Evolutionary conservation across 2,113 vertebrate species (phyloP).

Genomic region (Hemicordylus capensis): DNA sequence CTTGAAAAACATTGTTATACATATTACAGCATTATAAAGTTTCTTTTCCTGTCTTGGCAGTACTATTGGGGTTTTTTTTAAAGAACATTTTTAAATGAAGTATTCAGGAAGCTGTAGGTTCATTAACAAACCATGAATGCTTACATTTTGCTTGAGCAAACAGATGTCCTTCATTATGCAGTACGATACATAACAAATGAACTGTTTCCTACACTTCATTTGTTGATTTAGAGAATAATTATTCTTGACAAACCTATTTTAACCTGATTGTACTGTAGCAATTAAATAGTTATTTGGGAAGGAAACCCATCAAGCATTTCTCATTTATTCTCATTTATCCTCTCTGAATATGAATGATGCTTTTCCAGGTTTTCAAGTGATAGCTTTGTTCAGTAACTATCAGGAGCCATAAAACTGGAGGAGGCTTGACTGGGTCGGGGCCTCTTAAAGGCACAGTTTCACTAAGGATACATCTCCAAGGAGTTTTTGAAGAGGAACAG

Average conservation of each 20-base stretch:
- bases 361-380: background rate
- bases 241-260: slow-evolving; percentile 22
- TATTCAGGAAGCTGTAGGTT: background rate
- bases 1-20: background rate
- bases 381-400: background rate
- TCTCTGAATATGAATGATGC: background rate
- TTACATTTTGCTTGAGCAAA: background rate
- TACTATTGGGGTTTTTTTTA: background rate
- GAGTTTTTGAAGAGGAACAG: background rate
- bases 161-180: slow-evolving; percentile 9
- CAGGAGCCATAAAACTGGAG: background rate
- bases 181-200: background rate
- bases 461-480: background rate
- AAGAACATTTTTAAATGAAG: background rate
- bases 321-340: background rate
- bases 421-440: background rate
- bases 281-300: background rate
- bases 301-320: background rate
- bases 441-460: background rate
- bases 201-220: background rate
- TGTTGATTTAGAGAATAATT: slow-evolving; percentile 15
- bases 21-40: background rate
- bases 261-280: background rate
- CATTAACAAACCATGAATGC: background rate
- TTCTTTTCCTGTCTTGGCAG: background rate